These are phyloP conservation scores for Ectobius pallidus DNA, from an alignment of 2,888 invertebrate genomes.

Conservation along the genomic window DNA sequence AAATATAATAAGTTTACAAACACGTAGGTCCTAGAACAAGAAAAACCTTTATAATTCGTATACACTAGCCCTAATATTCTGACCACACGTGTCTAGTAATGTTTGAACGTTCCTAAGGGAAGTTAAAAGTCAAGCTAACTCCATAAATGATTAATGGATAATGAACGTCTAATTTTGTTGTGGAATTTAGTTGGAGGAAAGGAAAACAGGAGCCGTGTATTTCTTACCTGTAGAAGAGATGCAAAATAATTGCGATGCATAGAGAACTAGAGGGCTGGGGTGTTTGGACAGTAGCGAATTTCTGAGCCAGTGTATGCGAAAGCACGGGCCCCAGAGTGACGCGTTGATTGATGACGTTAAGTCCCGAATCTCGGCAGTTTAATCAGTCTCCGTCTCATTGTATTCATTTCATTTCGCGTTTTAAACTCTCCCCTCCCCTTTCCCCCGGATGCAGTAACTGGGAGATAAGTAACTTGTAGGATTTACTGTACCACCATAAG, in stretches of 20 bases:
- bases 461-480: slow-evolving; percentile 6
- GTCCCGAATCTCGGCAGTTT: slow-evolving; percentile 32
- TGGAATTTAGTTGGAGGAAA: too few relatives aligned
- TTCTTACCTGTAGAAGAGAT: background rate
- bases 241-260: background rate
- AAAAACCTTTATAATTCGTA: too few relatives aligned
- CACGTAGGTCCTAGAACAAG: too few relatives aligned
- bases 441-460: background rate
- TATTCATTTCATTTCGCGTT: slow-evolving; percentile 29
- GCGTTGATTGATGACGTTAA: slow-evolving; percentile 28
- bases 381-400: slow-evolving; percentile 36
- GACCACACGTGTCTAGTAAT: too few relatives aligned
- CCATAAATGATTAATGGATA: too few relatives aligned
- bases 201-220: too few relatives aligned
- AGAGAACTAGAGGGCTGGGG: too few relatives aligned
- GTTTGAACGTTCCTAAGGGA: too few relatives aligned
- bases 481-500: background rate
- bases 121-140: too few relatives aligned
- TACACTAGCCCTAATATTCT: too few relatives aligned
- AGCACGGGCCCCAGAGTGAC: slow-evolving; percentile 13
- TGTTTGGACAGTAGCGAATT: slow-evolving; percentile 12
- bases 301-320: slow-evolving; percentile 33
- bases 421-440: slow-evolving; percentile 22
- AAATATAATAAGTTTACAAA: too few relatives aligned
- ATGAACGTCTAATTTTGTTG: too few relatives aligned